Conservation (phyloP, 2,113 vertebrate species). For the Percopsis transmontana region DNA sequence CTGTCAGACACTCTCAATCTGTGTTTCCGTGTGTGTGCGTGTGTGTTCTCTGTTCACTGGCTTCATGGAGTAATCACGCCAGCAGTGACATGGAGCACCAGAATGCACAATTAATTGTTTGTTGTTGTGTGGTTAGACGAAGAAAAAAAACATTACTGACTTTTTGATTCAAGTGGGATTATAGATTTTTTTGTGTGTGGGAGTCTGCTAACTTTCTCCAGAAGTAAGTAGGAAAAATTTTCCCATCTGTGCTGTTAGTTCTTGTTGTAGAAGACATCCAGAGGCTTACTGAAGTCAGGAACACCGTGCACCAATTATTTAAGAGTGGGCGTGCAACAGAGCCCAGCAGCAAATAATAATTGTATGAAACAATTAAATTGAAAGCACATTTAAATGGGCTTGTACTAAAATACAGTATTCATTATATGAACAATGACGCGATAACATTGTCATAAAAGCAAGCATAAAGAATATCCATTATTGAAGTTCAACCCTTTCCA, state of each 20-base stretch:
- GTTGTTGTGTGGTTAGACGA: conserved; percentile 19
- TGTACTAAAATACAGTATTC: too few species aligned
- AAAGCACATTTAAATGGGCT: not conserved
- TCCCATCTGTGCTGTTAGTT: conserved; percentile 5
- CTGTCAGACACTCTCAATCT: conserved; percentile 59
- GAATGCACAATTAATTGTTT: conserved; percentile 26
- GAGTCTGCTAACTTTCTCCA: conserved; percentile 2
- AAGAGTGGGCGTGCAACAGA: not conserved
- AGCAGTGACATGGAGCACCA: conserved; percentile 26
- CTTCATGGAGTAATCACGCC: conserved; percentile 48
- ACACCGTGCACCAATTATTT: conserved; percentile 13
- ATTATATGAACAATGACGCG: too few species aligned
- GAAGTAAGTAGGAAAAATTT: not conserved
- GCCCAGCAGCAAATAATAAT: not conserved
- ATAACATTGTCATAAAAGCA: too few species aligned
- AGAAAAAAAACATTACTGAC: conserved; percentile 21
- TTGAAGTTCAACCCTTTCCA: too few species aligned
- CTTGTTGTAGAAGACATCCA: not conserved
- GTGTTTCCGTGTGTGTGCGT: conserved; percentile 10
- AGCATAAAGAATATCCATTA: too few species aligned
- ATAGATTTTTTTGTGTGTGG: not conserved
- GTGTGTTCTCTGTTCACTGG: conserved; percentile 34
- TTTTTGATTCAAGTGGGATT: conserved; percentile 13
- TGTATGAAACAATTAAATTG: not conserved
- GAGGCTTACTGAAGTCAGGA: conserved; percentile 16